Percentiles rank a stretch among this genome's conserved stretches.
Conservation (phyloP, 2,888 invertebrate species). For the Volucella zonaria region DNA sequence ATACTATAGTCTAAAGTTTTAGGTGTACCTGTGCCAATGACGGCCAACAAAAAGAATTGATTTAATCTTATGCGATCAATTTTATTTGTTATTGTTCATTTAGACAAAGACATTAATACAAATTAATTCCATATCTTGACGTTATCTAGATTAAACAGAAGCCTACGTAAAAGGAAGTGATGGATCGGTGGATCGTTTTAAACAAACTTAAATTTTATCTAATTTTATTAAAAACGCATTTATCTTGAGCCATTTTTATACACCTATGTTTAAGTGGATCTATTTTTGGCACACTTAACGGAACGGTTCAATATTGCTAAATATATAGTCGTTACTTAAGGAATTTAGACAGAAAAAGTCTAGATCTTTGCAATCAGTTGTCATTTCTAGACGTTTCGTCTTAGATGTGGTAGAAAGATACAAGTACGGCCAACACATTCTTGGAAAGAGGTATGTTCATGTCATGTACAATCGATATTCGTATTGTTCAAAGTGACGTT, state of each 20-base stretch:
- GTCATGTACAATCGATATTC: no score
- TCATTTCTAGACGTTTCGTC: not conserved
- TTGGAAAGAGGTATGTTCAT: no score
- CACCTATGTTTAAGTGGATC: not conserved
- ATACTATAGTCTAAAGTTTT: not conserved
- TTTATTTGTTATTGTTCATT: conserved; percentile 37
- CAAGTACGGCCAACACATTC: no score
- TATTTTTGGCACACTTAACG: conserved; percentile 6
- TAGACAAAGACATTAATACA: conserved; percentile 16
- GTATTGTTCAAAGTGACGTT: no score
- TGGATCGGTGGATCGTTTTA: conserved; percentile 20
- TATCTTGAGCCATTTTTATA: not conserved
- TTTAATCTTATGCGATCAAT: conserved; percentile 43
- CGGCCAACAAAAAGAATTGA: conserved; percentile 35
- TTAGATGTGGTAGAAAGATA: no score
- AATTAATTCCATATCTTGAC: conserved; percentile 17
- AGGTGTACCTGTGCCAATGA: conserved; percentile 16
- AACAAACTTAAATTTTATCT: not conserved
- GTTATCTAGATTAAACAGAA: conserved; percentile 34
- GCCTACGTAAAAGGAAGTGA: conserved; percentile 12
- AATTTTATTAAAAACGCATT: not conserved
- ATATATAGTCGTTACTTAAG: not conserved
- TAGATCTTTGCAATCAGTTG: not conserved
- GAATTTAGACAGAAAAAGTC: not conserved
- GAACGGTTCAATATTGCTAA: not conserved